These are phyloP conservation scores for Adelognathus sp. DNA, from an alignment of 2,888 invertebrate species.

Conservation along the genomic window DNA sequence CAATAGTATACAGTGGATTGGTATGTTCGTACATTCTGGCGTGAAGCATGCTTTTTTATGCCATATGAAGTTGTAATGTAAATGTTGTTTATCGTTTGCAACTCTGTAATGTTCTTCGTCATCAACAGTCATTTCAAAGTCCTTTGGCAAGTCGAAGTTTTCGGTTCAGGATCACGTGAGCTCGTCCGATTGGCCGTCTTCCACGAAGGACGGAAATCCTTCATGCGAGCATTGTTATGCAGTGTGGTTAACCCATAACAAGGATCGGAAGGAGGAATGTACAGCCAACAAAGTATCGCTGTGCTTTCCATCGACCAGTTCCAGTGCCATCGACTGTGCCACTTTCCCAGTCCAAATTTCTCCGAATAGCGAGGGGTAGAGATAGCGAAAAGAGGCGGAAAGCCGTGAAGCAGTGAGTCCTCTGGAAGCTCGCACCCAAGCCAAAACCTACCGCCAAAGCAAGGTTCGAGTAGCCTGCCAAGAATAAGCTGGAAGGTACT, in stretches of 20 bases:
- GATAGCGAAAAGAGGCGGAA: conserved; percentile 7
- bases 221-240: no score
- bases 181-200: background rate
- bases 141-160: no score
- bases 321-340: background rate
- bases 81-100: no score
- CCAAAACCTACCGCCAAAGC: conserved; percentile 45
- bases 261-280: background rate
- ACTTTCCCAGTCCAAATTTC: background rate
- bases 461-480: conserved; percentile 70
- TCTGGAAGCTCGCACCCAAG: conserved; percentile 44
- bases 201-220: no score
- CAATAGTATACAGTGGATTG: no score
- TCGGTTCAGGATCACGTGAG: no score
- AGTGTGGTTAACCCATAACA: background rate
- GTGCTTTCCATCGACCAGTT: background rate
- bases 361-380: conserved; percentile 1
- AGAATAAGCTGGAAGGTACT: conserved; percentile 76
- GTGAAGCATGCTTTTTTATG: no score
- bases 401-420: conserved; percentile 19
- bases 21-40: no score
- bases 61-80: no score
- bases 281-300: conserved; percentile 10
- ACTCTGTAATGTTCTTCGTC: no score
- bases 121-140: no score